Percentiles rank a stretch among this genome's conserved stretches.
These are phyloP conservation scores for Pollicipes pollicipes DNA, from an alignment of 1,140 invertebrate genomes.

Conservation along the genomic window DNA sequence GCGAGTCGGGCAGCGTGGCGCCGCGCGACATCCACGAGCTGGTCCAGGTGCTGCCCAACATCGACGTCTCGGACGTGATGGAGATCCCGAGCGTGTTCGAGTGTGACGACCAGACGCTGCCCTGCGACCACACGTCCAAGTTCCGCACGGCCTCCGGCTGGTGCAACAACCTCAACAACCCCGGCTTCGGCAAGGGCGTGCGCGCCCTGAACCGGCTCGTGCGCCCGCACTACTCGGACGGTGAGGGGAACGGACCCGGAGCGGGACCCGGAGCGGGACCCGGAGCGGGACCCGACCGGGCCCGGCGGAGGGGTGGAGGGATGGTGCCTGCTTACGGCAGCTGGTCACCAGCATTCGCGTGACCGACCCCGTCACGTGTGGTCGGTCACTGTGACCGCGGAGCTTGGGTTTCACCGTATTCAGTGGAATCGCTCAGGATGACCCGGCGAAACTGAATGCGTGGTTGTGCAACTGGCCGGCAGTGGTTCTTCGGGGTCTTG, in stretches of 20 bases:
- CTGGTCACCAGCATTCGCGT: too few relatives aligned
- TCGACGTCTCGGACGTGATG: constrained; percentile 29
- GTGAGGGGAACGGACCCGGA: constrained; percentile 20
- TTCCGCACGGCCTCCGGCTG: constrained; percentile 38
- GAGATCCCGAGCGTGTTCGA: constrained; percentile 30
- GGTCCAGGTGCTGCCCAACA: constrained; percentile 29
- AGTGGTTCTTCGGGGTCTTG: too few relatives aligned
- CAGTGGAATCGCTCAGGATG: too few relatives aligned
- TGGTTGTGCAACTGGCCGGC: too few relatives aligned
- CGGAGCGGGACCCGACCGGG: too few relatives aligned
- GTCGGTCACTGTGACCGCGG: too few relatives aligned
- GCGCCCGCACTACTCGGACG: constrained; percentile 35
- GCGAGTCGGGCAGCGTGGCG: constrained; percentile 23
- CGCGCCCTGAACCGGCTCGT: constrained; percentile 32
- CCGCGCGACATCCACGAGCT: constrained; percentile 27
- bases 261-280: neutral
- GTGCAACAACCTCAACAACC: constrained; percentile 39
- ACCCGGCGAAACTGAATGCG: too few relatives aligned
- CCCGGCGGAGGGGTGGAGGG: too few relatives aligned
- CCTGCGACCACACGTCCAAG: constrained; percentile 38
- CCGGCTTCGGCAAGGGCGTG: constrained; percentile 32
- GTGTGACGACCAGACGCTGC: constrained; percentile 33
- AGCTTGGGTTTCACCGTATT: too few relatives aligned
- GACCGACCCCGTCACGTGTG: too few relatives aligned
- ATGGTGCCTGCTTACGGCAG: too few relatives aligned